Percentiles rank a stretch among this genome's conserved stretches.
Evolutionary conservation across 2,113 vertebrate species (phyloP).

Genomic region (Rhipidura dahli): DNA sequence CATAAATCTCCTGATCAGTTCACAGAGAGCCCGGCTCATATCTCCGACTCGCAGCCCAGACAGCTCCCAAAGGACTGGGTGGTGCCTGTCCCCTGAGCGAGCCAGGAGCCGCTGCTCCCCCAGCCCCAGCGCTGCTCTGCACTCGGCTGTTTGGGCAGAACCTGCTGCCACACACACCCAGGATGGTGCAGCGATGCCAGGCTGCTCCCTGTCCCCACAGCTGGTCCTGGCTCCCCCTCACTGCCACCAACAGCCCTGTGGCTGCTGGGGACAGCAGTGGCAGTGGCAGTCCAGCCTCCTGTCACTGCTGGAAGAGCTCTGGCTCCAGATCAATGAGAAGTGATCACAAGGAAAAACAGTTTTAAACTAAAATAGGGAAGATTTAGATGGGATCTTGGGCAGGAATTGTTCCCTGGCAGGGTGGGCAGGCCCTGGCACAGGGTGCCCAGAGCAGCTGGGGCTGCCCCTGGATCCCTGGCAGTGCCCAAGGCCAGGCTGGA

Average conservation of each 20-base stretch:
- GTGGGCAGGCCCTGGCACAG: neutral
- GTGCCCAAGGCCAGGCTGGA: neutral
- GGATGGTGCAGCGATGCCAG: accelerated
- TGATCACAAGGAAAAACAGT: neutral
- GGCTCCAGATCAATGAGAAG: neutral
- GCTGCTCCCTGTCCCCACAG: neutral
- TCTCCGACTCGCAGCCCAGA: accelerated
- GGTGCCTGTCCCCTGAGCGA: neutral
- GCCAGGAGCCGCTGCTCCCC: neutral
- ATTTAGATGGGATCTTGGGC: accelerated
- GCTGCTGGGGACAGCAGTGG: neutral
- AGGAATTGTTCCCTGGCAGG: neutral
- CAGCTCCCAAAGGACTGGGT: accelerated
- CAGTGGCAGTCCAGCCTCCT: neutral
- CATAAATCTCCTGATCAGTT: neutral
- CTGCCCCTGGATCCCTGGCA: neutral
- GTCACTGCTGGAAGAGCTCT: neutral
- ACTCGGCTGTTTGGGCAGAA: neutral
- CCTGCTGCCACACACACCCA: accelerated
- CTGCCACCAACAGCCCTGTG: neutral
- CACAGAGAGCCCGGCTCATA: accelerated
- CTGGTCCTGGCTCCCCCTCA: neutral
- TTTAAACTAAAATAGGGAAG: neutral
- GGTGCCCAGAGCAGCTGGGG: neutral
- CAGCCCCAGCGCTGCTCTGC: neutral